These are phyloP conservation scores for Enteromius treurensis DNA, from an alignment of 2,797 vertebrate genomes.

Conservation along the genomic window DNA sequence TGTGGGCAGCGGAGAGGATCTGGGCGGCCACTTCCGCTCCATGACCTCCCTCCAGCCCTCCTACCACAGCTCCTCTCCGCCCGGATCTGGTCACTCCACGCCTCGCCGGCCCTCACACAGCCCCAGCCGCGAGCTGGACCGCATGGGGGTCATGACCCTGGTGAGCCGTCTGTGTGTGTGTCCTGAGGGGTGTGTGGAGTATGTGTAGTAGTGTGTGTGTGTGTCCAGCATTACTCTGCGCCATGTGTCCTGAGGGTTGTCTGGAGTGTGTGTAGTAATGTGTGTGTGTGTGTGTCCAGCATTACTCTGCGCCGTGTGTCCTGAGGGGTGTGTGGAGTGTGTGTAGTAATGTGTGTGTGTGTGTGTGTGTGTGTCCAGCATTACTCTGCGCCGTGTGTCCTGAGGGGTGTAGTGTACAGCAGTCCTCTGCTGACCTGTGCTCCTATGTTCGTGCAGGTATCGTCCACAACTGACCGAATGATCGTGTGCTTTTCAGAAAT, in stretches of 20 bases:
- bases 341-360: conserved; percentile 27
- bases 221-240: conserved; percentile 60
- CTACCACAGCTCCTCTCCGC: conserved; percentile 78
- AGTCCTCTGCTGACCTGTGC: conserved; percentile 63
- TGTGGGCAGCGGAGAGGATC: conserved; percentile 88
- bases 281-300: background rate
- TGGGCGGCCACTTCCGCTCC: conserved; percentile 85
- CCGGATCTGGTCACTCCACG: conserved; percentile 90
- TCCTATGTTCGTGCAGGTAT: conserved; percentile 71
- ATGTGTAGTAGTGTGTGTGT: background rate
- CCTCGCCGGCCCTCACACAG: conserved; percentile 88
- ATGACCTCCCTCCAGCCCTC: conserved; percentile 84
- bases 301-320: conserved; percentile 47
- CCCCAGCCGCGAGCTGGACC: conserved; percentile 91
- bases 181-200: background rate
- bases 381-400: conserved; percentile 11
- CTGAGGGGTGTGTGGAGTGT: background rate
- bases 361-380: conserved; percentile 60
- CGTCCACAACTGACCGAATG: conserved; percentile 34
- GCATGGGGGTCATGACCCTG: conserved; percentile 94
- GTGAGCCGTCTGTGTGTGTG: conserved; percentile 73
- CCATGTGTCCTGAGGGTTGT: background rate
- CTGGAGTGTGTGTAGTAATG: background rate
- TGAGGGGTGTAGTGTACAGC: background rate
- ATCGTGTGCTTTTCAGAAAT: conserved; percentile 48